Evolutionary conservation across 2,113 vertebrate genomes (phyloP).

Genomic region (Seriola rivoliana): DNA sequence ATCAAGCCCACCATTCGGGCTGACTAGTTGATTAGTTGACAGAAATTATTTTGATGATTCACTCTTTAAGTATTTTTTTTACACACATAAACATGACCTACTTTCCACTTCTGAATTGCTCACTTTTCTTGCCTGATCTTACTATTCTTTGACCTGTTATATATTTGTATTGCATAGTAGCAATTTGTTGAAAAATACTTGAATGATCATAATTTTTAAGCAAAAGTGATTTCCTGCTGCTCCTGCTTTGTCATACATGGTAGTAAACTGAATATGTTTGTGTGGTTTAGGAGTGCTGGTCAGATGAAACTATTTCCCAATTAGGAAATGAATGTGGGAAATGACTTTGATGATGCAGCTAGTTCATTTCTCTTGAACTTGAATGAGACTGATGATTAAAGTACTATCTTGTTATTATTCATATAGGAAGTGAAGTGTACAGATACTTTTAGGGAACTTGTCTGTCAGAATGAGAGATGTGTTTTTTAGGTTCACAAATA

Average conservation of each 20-base stretch:
- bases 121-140: neutral
- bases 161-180: too few relatives aligned
- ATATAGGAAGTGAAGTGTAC: neutral
- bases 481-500: neutral
- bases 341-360: neutral
- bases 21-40: neutral
- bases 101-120: neutral
- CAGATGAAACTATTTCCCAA: neutral
- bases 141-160: neutral
- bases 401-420: neutral
- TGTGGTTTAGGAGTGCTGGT: neutral
- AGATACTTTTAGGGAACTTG: neutral
- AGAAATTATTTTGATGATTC: too few relatives aligned
- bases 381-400: neutral
- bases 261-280: too few relatives aligned
- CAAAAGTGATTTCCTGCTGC: too few relatives aligned
- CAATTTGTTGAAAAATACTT: too few relatives aligned
- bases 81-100: too few relatives aligned
- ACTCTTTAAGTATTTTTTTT: too few relatives aligned
- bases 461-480: neutral
- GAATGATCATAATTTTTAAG: too few relatives aligned
- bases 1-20: neutral
- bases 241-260: too few relatives aligned
- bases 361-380: constrained; percentile 6
- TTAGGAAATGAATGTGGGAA: neutral